Conservation (phyloP, 2,888 invertebrate genomes). For the Azorinus chamasolen region DNA sequence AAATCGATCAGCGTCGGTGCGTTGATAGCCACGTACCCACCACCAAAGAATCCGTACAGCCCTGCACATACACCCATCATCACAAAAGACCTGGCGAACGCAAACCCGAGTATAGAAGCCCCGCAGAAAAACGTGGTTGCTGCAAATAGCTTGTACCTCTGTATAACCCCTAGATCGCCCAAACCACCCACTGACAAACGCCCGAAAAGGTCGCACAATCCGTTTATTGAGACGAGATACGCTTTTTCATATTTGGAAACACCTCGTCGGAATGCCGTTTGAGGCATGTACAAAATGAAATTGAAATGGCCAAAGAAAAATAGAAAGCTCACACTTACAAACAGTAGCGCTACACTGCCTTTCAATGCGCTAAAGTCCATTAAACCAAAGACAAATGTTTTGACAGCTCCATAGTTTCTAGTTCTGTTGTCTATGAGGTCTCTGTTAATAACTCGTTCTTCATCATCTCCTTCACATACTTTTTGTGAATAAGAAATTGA, state of each 20-base stretch:
- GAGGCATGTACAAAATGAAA: constrained; percentile 77
- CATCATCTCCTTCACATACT: too few relatives aligned
- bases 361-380: constrained; percentile 74
- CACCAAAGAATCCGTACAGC: constrained; percentile 79
- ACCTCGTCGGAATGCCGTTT: constrained; percentile 60
- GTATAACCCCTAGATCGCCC: constrained; percentile 70
- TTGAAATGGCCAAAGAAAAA: constrained; percentile 80
- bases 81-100: constrained; percentile 64
- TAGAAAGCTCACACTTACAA: constrained; percentile 70
- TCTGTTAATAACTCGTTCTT: too few relatives aligned
- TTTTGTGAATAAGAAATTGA: too few relatives aligned
- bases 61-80: constrained; percentile 72
- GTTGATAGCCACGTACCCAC: constrained; percentile 73
- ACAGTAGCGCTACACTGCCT: constrained; percentile 70
- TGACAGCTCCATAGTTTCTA: not conserved
- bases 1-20: constrained; percentile 78
- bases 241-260: constrained; percentile 75
- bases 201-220: constrained; percentile 76
- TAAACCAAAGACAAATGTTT: constrained; percentile 51
- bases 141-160: constrained; percentile 74
- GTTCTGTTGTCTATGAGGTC: too few relatives aligned
- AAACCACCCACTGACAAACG: constrained; percentile 71
- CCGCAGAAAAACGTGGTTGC: constrained; percentile 64
- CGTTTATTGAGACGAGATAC: constrained; percentile 76
- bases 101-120: constrained; percentile 67